phyloP scores from a whole-genome alignment of 2,113 vertebrate genomes.

The Pardalotus punctatus region DNA sequence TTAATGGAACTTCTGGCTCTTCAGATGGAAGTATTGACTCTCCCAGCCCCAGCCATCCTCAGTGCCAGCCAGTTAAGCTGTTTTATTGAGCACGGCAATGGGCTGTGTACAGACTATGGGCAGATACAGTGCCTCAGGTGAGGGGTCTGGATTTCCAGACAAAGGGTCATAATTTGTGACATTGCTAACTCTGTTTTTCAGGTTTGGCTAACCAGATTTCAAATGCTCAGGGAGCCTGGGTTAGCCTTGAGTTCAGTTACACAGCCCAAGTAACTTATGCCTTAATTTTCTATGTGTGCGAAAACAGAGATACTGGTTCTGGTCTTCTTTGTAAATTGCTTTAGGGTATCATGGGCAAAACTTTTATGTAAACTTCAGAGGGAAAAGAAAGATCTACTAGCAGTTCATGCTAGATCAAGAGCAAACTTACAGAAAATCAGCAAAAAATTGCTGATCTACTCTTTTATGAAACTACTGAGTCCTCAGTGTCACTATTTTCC shows the following conservation, averaged over 20 bases:
- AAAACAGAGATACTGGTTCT: background rate
- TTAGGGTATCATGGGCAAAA: background rate
- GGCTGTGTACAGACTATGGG: background rate
- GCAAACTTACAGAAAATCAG: background rate
- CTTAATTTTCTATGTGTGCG: background rate
- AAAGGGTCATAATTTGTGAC: background rate
- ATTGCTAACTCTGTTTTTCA: background rate
- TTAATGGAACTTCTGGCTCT: background rate
- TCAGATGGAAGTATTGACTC: background rate
- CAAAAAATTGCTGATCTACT: background rate
- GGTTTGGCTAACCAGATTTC: background rate
- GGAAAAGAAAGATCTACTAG: background rate
- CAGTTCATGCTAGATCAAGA: background rate
- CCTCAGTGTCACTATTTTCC: background rate
- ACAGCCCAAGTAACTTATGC: background rate
- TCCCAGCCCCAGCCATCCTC: background rate
- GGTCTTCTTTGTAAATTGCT: background rate
- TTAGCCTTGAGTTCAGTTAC: background rate
- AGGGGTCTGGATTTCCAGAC: background rate
- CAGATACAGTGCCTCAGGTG: background rate
- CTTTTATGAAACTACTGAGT: background rate
- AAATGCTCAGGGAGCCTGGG: background rate
- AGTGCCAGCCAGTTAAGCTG: background rate
- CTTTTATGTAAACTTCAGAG: background rate
- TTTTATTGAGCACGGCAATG: background rate